Conservation (phyloP, 2,888 invertebrate genomes). For the Julus scanicus region DNA sequence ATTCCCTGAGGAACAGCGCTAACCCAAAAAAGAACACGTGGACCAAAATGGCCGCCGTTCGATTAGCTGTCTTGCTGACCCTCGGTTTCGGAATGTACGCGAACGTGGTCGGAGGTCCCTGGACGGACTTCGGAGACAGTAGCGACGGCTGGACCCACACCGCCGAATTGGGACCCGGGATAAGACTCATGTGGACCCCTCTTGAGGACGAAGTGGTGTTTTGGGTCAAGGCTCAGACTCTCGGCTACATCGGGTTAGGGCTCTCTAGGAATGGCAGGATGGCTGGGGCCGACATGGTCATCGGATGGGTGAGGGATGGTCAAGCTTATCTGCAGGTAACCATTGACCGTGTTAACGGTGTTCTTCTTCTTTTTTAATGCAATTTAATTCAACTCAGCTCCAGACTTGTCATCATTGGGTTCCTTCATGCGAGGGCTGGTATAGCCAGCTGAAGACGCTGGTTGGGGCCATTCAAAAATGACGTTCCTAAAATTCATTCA, state of each 20-base stretch:
- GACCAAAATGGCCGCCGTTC: background rate
- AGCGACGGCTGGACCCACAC: background rate
- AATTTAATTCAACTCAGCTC: no score
- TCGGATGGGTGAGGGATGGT: constrained; percentile 57
- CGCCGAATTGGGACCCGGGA: background rate
- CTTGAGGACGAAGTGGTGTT: constrained; percentile 23
- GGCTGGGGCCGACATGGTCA: constrained; percentile 52
- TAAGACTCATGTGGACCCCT: constrained; percentile 20
- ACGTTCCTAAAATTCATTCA: no score
- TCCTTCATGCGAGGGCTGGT: no score
- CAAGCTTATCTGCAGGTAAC: constrained; percentile 59
- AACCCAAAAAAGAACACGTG: background rate
- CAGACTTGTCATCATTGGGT: background rate
- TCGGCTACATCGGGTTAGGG: constrained; percentile 49
- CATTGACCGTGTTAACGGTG: no score
- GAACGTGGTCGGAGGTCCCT: background rate
- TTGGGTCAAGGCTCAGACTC: constrained; percentile 24
- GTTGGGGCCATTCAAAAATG: no score
- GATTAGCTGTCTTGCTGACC: background rate
- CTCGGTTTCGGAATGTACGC: background rate
- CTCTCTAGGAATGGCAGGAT: constrained; percentile 44
- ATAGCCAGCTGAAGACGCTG: no score
- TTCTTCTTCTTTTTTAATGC: no score
- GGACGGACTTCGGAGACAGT: background rate
- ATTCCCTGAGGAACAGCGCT: no score